Evolutionary conservation across 2,113 vertebrate genomes (phyloP), one percentile per base, ranked within the genome.

Genomic region (Mystacornis crossleyi): DNA sequence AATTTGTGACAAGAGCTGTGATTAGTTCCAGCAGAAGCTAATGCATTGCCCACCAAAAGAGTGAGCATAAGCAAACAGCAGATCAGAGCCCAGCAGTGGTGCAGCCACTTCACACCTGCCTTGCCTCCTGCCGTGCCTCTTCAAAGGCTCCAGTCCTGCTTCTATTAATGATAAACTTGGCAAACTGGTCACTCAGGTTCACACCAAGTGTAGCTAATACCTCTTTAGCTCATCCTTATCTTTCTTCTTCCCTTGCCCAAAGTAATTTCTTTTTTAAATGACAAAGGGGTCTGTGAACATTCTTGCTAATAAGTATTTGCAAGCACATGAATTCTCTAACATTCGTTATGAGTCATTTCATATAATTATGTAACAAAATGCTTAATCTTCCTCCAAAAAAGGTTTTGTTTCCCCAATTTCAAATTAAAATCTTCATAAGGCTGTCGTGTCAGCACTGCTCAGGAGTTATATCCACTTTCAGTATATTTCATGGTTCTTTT

Each of bases 21-120:
- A 81, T 79, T 89, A 96, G 65, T 87, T 93, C 65, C 81, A 75
- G 60, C 19, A 81, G 42, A 79, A 83, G 38, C 31, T 54, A 38
- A 88, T 20, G 29, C 20, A 29, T 34, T 0, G 0, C 13, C 38
- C 6, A 4, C 64, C 5, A 7, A 73, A 85, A 36, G 29, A 58
- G 10, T 2, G 20, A 86, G 23, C 5, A 1, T 4, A 15, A 80
- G 62, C 43, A 71, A 86, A 64, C 0, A 3, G 34, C 3, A 0
- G 51, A 58, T 78, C 29, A 33, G 77, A 77, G 81, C 57, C 26
- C 0, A 0, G 45, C 24, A 42, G 57, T 2, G 0, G 48, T 0
- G 4, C 83, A 33, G 65, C 10, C 4, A 2, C 65, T 81, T 86
- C 53, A 36, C 25, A 28, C 9, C 2, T 3, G 47, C 53, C 40